phyloP scores from a whole-genome alignment of 2,113 vertebrate genomes.

The Eolophus roseicapilla region DNA sequence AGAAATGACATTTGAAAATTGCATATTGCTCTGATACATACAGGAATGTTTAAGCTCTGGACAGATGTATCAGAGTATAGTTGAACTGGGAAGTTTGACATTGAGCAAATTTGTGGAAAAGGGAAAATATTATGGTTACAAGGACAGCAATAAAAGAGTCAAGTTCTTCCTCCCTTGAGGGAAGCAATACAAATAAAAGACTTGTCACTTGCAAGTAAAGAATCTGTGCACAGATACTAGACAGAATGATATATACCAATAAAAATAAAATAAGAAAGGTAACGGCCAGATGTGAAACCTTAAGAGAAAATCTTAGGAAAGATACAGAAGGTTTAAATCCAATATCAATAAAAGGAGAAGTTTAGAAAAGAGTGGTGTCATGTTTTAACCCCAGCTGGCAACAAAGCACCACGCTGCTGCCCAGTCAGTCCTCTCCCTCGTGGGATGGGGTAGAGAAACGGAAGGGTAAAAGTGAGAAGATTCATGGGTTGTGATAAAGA shows the following conservation, averaged over 20 bases:
- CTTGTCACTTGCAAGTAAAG: background rate
- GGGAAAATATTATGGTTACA: background rate
- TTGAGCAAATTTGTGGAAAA: background rate
- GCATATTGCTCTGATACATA: background rate
- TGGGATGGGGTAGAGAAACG: background rate
- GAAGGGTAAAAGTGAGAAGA: background rate
- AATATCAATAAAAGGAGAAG: background rate
- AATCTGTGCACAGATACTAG: background rate
- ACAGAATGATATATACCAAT: background rate
- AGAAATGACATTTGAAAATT: background rate
- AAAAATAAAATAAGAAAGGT: slow-evolving; percentile 16
- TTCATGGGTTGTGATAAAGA: background rate
- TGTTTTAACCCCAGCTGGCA: background rate
- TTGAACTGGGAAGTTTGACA: background rate
- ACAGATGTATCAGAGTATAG: background rate
- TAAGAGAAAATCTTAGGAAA: background rate
- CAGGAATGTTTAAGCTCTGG: background rate
- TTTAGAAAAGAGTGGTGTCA: background rate
- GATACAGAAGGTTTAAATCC: background rate
- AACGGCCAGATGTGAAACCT: background rate
- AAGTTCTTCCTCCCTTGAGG: background rate
- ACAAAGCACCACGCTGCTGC: background rate
- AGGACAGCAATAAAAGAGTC: background rate
- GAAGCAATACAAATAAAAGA: background rate
- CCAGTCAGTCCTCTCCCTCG: background rate